Base-by-base conservation (phyloP, 2,797 vertebrate genomes). In the Takifugu ocellatus region DNA sequence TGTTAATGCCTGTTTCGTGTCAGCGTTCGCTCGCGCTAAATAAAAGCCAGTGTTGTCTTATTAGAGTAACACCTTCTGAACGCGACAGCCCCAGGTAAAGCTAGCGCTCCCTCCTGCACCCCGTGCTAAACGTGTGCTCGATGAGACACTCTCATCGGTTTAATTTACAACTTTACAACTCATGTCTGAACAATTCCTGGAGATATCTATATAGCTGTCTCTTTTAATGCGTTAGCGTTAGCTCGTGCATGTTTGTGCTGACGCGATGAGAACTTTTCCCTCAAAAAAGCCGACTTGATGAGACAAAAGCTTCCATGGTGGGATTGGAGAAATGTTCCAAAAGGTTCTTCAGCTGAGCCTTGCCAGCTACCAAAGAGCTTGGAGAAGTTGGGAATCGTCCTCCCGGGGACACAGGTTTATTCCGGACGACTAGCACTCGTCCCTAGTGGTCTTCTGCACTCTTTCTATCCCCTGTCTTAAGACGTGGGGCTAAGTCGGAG, bases 1-100 rank as follows among this genome's bases (percentile, higher is more conserved):
- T 91, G 89, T 88, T 92, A 90, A 91, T 80, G 71, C 74, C 79
- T 75, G 78, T 83, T 89, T 84, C 85, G 67, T 88, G 84, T 85
- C 81, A 73, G 82, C 75, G 67, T 49, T 72, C 78, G 81, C 77
- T 81, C 58, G 75, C 80, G 79, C 85, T 85, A 87, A 89, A 89
- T 89, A 86, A 86, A 83, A 81, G 72, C 75, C 61, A 85, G 77
- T 85, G 78, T 85, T 83, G 78, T 75, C 81, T 86, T 88, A 88
- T 89, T 88, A 87, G 82, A 78, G 83, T 86, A 79, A 84, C 85
- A 85, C 83, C 77, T 84, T 72, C 68, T 17, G 62, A 78, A 83
- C 49, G 71, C 60, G 81, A 74, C 81, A 84, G 81, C 84, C 85
- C 51, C 85, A 87, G 85, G 85, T 87, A 88, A 25, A 66, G 68